Evolutionary conservation across 2,888 invertebrate genomes (phyloP).

Genomic region (Girardia tigrina): DNA sequence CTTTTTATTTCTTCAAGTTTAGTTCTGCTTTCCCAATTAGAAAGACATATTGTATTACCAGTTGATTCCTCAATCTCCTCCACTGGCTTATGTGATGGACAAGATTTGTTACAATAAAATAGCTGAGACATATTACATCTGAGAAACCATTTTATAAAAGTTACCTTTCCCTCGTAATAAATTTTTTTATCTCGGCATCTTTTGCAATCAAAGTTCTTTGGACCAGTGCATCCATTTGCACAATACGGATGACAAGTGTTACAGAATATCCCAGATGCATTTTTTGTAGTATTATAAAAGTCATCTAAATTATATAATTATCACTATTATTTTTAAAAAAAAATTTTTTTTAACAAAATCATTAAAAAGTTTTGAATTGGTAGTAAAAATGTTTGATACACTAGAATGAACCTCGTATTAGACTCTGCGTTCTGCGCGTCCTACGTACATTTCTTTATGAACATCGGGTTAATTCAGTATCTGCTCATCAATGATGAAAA

Average conservation of each 20-base stretch:
- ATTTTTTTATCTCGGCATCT: neutral
- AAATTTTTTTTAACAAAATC: no score
- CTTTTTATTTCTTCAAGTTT: neutral
- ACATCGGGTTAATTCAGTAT: no score
- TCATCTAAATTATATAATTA: no score
- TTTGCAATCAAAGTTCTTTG: neutral
- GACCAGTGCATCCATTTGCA: neutral
- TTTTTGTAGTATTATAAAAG: neutral
- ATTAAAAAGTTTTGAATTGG: no score
- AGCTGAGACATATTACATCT: neutral
- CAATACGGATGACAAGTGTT: neutral
- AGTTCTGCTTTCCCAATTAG: neutral
- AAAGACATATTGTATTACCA: neutral
- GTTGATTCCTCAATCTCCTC: constrained; percentile 5
- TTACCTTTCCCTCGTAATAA: neutral
- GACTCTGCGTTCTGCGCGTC: no score
- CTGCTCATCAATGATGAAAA: no score
- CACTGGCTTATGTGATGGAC: neutral
- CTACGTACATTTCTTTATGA: no score
- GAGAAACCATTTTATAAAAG: neutral
- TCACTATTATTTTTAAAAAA: no score
- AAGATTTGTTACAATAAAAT: neutral
- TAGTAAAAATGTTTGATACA: no score
- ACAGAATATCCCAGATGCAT: neutral
- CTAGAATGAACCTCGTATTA: no score